Evolutionary conservation across 1,140 invertebrate species (phyloP).

Genomic region (Drosophila navojoa): DNA sequence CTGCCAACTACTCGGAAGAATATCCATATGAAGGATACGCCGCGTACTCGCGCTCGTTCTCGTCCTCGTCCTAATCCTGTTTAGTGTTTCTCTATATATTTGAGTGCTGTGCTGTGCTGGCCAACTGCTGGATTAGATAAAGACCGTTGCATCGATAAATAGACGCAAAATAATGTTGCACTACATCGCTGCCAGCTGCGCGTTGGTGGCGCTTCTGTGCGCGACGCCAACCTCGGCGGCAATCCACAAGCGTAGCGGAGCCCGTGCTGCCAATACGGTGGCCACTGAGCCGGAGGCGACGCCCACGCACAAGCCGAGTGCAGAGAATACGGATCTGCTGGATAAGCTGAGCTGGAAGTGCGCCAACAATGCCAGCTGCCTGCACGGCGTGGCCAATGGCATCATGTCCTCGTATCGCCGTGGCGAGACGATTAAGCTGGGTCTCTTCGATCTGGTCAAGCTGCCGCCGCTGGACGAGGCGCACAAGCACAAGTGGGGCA

Average conservation of each 20-base stretch:
- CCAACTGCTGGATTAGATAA: neutral
- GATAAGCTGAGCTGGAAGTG: constrained; percentile 82
- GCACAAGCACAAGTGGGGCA: constrained; percentile 66
- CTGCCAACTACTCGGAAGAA: constrained; percentile 50
- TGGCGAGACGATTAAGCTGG: constrained; percentile 78
- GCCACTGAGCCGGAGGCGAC: constrained; percentile 4
- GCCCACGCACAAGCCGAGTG: constrained; percentile 20
- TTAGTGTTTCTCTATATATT: no score
- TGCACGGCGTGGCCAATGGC: constrained; percentile 64
- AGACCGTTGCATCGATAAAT: neutral
- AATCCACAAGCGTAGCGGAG: constrained; percentile 69
- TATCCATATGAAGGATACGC: constrained; percentile 76
- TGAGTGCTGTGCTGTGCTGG: neutral
- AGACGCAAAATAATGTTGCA: constrained; percentile 43
- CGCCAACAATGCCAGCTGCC: constrained; percentile 81
- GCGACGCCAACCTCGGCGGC: constrained; percentile 45
- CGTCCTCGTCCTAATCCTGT: constrained; percentile 36
- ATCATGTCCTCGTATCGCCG: constrained; percentile 69
- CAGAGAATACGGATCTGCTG: constrained; percentile 68
- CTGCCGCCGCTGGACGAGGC: constrained; percentile 58
- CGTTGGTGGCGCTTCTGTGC: constrained; percentile 48
- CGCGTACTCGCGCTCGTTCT: constrained; percentile 58
- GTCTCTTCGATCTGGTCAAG: constrained; percentile 75
- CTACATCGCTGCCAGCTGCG: constrained; percentile 48
- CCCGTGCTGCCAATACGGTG: constrained; percentile 47